Evolutionary conservation across 2,113 vertebrate species (phyloP).

Genomic region (Aleadryas rufinucha): DNA sequence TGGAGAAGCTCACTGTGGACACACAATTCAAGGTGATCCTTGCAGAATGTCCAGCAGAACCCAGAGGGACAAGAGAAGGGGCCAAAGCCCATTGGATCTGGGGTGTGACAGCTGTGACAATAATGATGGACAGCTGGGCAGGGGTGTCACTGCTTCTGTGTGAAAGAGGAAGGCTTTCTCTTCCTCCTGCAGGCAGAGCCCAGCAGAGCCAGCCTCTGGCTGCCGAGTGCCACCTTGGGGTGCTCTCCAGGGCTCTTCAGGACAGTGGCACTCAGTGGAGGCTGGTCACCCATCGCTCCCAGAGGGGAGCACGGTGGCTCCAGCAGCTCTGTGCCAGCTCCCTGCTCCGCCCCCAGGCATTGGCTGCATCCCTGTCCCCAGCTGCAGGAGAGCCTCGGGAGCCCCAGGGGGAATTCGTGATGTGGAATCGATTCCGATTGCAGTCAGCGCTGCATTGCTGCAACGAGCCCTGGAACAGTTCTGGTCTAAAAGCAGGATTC

Average conservation of each 20-base stretch:
- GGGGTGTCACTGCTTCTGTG: neutral
- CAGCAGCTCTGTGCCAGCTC: neutral
- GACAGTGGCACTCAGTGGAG: fast-evolving
- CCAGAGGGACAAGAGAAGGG: neutral
- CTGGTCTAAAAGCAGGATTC: neutral
- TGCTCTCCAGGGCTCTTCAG: neutral
- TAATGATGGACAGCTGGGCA: neutral
- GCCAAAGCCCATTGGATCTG: fast-evolving
- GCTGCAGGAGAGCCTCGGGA: neutral
- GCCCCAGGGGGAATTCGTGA: neutral
- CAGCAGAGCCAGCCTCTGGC: neutral
- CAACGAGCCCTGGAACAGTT: neutral
- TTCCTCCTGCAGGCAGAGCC: neutral
- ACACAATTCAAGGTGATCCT: neutral
- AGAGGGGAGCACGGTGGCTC: fast-evolving
- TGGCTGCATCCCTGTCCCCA: neutral
- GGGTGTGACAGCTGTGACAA: neutral
- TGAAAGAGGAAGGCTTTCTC: neutral
- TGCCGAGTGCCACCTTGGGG: neutral
- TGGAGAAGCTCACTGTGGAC: neutral
- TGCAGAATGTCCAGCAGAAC: neutral
- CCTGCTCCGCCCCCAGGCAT: neutral
- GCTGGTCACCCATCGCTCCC: fast-evolving
- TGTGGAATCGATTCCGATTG: neutral
- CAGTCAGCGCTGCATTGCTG: neutral